Conservation (phyloP, 2,888 invertebrate genomes). For the Cecidostiba fungosa region DNA sequence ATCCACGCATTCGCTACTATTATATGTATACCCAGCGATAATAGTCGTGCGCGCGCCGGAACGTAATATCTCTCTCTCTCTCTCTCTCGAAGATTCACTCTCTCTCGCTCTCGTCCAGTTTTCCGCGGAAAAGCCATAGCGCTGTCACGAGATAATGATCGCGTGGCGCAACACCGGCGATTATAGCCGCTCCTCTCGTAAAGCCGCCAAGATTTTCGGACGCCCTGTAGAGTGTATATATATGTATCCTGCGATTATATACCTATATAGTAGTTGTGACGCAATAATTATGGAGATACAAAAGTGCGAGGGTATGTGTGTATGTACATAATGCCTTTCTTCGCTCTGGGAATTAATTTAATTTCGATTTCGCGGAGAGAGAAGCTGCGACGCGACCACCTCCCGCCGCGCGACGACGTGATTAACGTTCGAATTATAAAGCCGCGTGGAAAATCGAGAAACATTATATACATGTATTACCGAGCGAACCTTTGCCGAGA, state of each 20-base stretch:
- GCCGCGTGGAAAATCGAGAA: conserved; percentile 27
- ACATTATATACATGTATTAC: not conserved
- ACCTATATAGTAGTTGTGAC: not conserved
- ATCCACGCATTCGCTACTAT: conserved; percentile 1
- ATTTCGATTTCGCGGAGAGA: conserved; percentile 45
- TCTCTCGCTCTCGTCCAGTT: not conserved
- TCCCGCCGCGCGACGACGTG: conserved; percentile 32
- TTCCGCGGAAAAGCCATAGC: conserved; percentile 11
- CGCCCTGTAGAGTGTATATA: not conserved
- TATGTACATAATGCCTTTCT: not conserved
- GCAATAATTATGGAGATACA: not conserved
- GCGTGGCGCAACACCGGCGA: conserved; percentile 24
- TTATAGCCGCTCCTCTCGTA: conserved; percentile 19
- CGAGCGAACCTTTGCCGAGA: not conserved
- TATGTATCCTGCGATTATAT: not conserved
- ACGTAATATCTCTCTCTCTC: not conserved
- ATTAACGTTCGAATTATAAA: conserved; percentile 44
- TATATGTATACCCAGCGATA: not conserved
- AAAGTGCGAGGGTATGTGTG: not conserved
- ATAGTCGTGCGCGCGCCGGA: not conserved
- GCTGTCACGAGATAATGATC: conserved; percentile 39
- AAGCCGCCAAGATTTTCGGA: conserved; percentile 18
- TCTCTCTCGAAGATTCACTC: not conserved
- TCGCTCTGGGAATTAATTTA: conserved; percentile 40
- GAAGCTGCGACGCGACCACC: conserved; percentile 9